These are phyloP conservation scores for Tetrax tetrax DNA, from an alignment of 2,113 vertebrate species.

Conservation along the genomic window DNA sequence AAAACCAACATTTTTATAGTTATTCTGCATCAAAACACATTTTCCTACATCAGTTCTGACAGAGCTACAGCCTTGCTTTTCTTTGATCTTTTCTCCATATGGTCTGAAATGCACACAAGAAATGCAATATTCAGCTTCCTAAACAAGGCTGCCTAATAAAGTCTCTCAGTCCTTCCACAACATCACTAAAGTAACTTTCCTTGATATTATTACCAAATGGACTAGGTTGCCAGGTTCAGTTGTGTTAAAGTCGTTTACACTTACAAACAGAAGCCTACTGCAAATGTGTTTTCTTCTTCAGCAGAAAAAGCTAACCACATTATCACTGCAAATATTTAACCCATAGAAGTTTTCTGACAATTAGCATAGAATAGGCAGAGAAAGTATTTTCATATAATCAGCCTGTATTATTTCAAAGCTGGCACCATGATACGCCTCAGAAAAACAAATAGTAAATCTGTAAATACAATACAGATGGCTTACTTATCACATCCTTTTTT, in stretches of 20 bases:
- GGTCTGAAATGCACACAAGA: fast-evolving
- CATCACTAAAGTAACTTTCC: background rate
- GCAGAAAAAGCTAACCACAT: background rate
- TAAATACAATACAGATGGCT: background rate
- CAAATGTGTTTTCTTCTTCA: background rate
- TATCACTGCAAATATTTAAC: background rate
- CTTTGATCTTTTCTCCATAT: background rate
- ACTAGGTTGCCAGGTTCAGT: background rate
- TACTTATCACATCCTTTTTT: background rate
- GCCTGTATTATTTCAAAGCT: background rate
- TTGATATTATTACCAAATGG: background rate
- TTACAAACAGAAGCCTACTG: background rate
- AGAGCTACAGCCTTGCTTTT: background rate
- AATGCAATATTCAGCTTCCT: background rate
- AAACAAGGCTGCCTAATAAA: background rate
- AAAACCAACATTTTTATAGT: background rate
- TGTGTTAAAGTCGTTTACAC: background rate
- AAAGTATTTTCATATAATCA: background rate
- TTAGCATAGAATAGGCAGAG: background rate
- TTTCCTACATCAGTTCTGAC: background rate
- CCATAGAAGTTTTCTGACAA: background rate
- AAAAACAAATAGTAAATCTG: background rate
- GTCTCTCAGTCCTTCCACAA: background rate
- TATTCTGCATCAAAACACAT: background rate
- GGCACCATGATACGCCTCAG: background rate